Evolutionary conservation across 2,797 vertebrate species (phyloP).

Genomic region (Hippoglossus hippoglossus): DNA sequence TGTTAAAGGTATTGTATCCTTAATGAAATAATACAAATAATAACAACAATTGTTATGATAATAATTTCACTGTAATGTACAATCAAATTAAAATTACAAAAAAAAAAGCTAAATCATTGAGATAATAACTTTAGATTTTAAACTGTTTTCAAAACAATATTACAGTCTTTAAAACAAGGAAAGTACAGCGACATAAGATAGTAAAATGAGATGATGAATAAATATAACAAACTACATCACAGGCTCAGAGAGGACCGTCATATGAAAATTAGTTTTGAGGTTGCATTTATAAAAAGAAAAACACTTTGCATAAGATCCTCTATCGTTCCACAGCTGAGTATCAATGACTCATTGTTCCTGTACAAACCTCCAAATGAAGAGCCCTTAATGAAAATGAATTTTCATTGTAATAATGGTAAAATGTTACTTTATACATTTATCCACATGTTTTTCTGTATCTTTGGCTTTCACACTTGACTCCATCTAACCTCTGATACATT

Average conservation of each 20-base stretch:
- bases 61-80: background rate
- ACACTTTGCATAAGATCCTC: background rate
- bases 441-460: background rate
- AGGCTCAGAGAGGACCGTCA: background rate
- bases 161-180: no score
- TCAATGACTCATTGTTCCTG: no score
- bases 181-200: background rate
- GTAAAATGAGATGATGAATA: background rate
- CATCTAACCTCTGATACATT: constrained; percentile 39
- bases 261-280: background rate
- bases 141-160: no score
- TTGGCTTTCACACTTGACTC: constrained; percentile 13
- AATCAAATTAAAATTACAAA: no score
- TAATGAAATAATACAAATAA: no score
- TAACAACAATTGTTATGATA: background rate
- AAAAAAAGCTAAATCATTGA: no score
- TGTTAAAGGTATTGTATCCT: background rate
- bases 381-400: background rate
- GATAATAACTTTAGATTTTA: no score
- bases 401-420: background rate
- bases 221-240: background rate
- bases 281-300: background rate
- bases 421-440: background rate
- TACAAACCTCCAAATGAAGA: background rate
- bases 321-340: background rate